These are phyloP conservation scores for Merluccius polli DNA, from an alignment of 2,797 vertebrate genomes.

Conservation along the genomic window DNA sequence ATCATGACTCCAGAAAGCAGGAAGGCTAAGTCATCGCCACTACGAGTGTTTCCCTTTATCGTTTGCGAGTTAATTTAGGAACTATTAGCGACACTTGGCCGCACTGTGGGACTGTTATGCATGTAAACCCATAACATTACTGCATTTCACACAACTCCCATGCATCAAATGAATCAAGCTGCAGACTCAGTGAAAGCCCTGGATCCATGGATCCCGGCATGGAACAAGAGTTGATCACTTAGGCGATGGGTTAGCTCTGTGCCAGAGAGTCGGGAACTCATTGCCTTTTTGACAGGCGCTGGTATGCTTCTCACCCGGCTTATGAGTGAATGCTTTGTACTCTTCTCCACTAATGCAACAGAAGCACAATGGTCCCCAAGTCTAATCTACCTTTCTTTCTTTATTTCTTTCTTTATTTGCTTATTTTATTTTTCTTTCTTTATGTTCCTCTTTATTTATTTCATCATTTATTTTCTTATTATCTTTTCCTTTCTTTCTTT, in stretches of 20 bases:
- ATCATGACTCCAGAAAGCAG: conserved; percentile 4
- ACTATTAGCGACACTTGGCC: conserved; percentile 21
- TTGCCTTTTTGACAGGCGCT: background rate
- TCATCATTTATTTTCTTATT: background rate
- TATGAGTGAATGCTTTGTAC: background rate
- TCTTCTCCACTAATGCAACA: background rate
- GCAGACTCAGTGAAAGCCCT: conserved; percentile 21
- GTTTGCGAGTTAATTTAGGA: conserved; percentile 19
- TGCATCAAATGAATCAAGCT: conserved; percentile 32
- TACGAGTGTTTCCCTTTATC: conserved; percentile 17
- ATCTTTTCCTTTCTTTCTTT: background rate
- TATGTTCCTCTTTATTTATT: background rate
- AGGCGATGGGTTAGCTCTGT: conserved; percentile 31
- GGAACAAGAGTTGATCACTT: conserved; percentile 46
- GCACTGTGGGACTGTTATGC: conserved; percentile 14
- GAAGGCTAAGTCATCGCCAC: conserved; percentile 17
- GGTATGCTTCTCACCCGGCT: no score
- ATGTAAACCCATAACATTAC: conserved; percentile 30
- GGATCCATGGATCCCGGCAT: conserved; percentile 28
- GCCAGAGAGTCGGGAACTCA: conserved; percentile 22
- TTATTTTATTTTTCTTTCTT: background rate
- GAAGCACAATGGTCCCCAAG: background rate
- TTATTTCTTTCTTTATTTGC: background rate
- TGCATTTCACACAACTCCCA: conserved; percentile 23
- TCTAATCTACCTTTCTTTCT: background rate